Evolutionary conservation across 2,797 vertebrate genomes (phyloP).

Genomic region (Hydrophis major): DNA sequence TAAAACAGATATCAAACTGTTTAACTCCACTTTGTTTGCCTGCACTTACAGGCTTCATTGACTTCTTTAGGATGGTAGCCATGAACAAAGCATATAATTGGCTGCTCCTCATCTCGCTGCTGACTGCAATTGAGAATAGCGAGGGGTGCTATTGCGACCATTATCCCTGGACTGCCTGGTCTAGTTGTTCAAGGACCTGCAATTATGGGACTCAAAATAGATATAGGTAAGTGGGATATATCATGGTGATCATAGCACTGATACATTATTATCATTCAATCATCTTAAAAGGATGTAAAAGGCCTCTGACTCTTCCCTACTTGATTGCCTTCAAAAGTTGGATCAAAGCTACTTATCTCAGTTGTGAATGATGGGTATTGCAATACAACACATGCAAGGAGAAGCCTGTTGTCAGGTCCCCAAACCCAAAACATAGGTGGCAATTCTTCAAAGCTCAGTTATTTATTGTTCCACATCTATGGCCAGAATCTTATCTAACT

Average conservation of each 20-base stretch:
- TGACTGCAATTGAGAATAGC: conserved; percentile 52
- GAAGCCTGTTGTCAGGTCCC: not conserved
- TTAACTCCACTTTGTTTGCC: conserved; percentile 4
- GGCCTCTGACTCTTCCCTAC: not conserved
- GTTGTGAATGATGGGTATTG: not conserved
- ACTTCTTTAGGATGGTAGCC: not conserved
- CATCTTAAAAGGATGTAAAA: not conserved
- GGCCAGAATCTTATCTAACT: not conserved
- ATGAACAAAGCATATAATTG: conserved; percentile 16
- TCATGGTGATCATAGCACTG: not conserved
- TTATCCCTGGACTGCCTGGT: conserved; percentile 84
- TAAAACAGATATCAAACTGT: not conserved
- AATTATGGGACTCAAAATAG: conserved; percentile 81
- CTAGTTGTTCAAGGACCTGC: conserved; percentile 84
- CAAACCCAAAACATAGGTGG: not conserved
- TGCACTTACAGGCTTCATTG: not conserved
- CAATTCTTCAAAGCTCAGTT: not conserved
- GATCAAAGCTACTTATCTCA: not conserved
- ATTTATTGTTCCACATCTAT: not conserved
- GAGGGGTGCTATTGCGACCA: conserved; percentile 84
- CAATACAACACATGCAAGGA: not conserved
- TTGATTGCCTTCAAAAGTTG: not conserved
- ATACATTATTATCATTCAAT: not conserved
- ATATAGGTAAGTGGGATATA: conserved; percentile 65
- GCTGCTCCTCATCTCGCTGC: conserved; percentile 62